These are phyloP conservation scores for Hirtodrosophila cameraria DNA, from an alignment of 2,888 invertebrate species.

Conservation along the genomic window DNA sequence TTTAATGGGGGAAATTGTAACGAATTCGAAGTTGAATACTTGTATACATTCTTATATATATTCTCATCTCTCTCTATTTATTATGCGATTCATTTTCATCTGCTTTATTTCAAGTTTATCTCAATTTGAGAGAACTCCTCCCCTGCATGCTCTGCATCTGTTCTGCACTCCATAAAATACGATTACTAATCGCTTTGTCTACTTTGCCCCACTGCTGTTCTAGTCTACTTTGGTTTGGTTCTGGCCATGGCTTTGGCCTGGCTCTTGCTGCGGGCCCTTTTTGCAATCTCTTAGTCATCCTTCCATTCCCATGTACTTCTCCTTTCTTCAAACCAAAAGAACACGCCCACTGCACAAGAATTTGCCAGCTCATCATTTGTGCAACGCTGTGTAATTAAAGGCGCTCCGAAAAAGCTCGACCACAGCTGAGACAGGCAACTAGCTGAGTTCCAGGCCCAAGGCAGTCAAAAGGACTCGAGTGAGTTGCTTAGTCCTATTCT, in stretches of 20 bases:
- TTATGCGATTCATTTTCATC: slow-evolving; percentile 68
- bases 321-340: slow-evolving; percentile 10
- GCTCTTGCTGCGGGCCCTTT: slow-evolving; percentile 65
- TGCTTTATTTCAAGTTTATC: slow-evolving; percentile 72
- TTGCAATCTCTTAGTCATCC: slow-evolving; percentile 72
- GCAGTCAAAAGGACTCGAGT: slow-evolving; percentile 46
- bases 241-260: background rate
- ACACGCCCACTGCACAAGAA: slow-evolving; percentile 60
- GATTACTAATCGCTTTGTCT: slow-evolving; percentile 76
- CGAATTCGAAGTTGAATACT: background rate
- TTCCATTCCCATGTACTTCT: slow-evolving; percentile 1
- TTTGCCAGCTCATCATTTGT: slow-evolving; percentile 74
- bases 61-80: slow-evolving; percentile 61
- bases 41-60: slow-evolving; percentile 55
- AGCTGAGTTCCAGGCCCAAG: slow-evolving; percentile 24
- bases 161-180: slow-evolving; percentile 54
- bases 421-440: slow-evolving; percentile 45
- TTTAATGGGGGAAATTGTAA: slow-evolving; percentile 11
- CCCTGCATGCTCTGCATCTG: slow-evolving; percentile 1
- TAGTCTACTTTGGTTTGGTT: slow-evolving; percentile 4
- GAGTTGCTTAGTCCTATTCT: slow-evolving; percentile 55
- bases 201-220: slow-evolving; percentile 13
- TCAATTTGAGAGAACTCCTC: slow-evolving; percentile 54
- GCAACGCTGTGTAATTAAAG: slow-evolving; percentile 75
- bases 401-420: slow-evolving; percentile 66